Evolutionary conservation across 2,797 vertebrate genomes (phyloP).

Genomic region (Knipowitschia caucasica): DNA sequence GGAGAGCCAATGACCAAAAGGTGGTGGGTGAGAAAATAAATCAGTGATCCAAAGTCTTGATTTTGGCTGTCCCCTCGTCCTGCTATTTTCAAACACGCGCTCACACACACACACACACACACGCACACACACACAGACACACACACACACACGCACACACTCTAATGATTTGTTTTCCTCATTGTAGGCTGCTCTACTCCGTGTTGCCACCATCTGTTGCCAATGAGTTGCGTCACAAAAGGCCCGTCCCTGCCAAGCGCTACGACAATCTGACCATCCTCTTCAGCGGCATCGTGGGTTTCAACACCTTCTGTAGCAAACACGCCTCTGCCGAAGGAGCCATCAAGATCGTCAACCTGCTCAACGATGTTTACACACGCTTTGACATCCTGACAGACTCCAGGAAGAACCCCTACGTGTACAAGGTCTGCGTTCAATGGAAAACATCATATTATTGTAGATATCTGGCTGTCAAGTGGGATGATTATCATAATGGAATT

Average conservation of each 20-base stretch:
- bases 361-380: conserved; percentile 96
- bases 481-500: background rate
- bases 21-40: conserved; percentile 58
- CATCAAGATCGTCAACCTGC: conserved; percentile 98
- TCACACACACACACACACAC: conserved; percentile 3
- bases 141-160: conserved; percentile 7
- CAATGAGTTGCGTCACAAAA: conserved; percentile 96
- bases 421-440: conserved; percentile 85
- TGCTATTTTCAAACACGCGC: conserved; percentile 15
- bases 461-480: conserved; percentile 5
- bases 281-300: conserved; percentile 97
- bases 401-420: conserved; percentile 95
- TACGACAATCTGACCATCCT: conserved; percentile 98
- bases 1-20: conserved; percentile 60
- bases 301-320: conserved; percentile 96
- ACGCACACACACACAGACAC: conserved; percentile 4
- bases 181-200: conserved; percentile 88
- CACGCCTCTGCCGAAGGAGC: conserved; percentile 97
- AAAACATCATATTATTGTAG: conserved; percentile 17
- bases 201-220: conserved; percentile 96
- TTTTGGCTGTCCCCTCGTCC: conserved; percentile 29
- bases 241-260: conserved; percentile 92
- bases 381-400: conserved; percentile 98
- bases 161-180: too few relatives aligned
- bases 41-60: conserved; percentile 32